These are phyloP conservation scores for Limulus polyphemus DNA, from an alignment of 2,888 invertebrate species.

Conservation along the genomic window DNA sequence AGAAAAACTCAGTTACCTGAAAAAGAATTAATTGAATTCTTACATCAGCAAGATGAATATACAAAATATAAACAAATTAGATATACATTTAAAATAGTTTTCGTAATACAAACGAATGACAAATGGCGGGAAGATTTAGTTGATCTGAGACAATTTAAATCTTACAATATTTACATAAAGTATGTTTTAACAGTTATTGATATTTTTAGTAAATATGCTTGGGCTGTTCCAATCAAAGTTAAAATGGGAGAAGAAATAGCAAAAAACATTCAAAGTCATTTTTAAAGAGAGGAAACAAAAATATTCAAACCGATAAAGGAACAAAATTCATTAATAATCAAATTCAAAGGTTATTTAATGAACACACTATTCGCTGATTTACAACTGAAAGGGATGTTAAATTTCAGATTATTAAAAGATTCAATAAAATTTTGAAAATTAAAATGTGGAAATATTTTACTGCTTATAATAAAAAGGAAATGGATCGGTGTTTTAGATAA, in stretches of 20 bases:
- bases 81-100: too few species aligned
- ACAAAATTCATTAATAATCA: slow-evolving; percentile 19
- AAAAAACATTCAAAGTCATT: slow-evolving; percentile 14
- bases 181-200: slow-evolving; percentile 22
- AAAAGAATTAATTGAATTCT: neutral
- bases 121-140: neutral
- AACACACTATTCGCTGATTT: too few species aligned
- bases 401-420: too few species aligned
- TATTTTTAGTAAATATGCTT: slow-evolving; percentile 21
- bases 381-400: too few species aligned
- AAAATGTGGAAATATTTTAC: too few species aligned
- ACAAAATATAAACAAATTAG: slow-evolving; percentile 5
- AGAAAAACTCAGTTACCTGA: slow-evolving; percentile 1
- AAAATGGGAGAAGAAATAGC: slow-evolving; percentile 11
- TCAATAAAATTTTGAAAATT: too few species aligned
- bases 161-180: slow-evolving; percentile 9
- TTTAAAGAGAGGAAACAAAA: slow-evolving; percentile 3
- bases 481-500: too few species aligned
- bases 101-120: neutral
- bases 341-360: too few species aligned
- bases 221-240: slow-evolving; percentile 18
- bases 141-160: slow-evolving; percentile 1
- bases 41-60: slow-evolving; percentile 6
- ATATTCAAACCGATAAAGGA: slow-evolving; percentile 17
- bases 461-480: too few species aligned